These are phyloP conservation scores for Podiceps cristatus DNA, from an alignment of 2,113 vertebrate species.

Conservation along the genomic window DNA sequence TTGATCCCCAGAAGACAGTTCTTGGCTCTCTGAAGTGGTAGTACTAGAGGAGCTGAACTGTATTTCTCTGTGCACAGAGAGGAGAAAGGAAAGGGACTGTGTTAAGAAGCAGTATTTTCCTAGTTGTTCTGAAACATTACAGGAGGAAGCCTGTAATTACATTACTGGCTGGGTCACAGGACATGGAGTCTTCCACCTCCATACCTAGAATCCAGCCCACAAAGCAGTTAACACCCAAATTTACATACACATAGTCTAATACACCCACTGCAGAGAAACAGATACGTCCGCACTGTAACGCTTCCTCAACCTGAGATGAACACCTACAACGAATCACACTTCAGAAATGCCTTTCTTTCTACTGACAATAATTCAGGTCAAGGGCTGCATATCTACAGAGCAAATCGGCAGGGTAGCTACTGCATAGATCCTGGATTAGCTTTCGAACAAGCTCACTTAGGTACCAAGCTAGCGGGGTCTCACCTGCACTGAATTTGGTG, in stretches of 20 bases:
- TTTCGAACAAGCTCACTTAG: neutral
- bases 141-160: neutral
- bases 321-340: neutral
- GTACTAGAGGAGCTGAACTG: constrained; percentile 92
- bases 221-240: neutral
- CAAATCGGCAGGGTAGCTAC: neutral
- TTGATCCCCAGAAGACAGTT: constrained; percentile 80
- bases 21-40: constrained; percentile 85
- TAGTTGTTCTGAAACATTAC: neutral
- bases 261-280: neutral
- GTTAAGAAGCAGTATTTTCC: neutral
- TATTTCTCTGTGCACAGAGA: constrained; percentile 81
- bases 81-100: neutral
- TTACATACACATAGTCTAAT: neutral
- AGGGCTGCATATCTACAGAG: neutral
- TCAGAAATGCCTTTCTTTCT: neutral
- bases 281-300: neutral
- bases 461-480: neutral
- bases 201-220: neutral
- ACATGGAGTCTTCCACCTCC: neutral
- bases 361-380: neutral
- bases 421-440: neutral
- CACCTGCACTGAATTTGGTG: fast-evolving
- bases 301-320: neutral
- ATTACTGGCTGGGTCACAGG: neutral